Percentiles rank a stretch among this genome's conserved stretches.
Conservation (phyloP, 2,888 invertebrate genomes). For the Aporophyla lueneburgensis region DNA sequence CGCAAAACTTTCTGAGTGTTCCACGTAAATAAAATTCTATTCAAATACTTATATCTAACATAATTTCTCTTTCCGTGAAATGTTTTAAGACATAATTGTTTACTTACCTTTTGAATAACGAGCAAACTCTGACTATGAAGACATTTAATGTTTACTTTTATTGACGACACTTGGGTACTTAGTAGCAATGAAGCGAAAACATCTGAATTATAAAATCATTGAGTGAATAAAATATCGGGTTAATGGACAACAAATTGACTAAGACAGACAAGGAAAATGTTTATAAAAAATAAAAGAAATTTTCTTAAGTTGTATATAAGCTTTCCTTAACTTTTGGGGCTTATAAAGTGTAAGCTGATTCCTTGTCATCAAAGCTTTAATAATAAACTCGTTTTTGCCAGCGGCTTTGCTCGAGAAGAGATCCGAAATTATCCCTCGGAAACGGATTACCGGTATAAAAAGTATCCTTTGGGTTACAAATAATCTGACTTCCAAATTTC, state of each 20-base stretch:
- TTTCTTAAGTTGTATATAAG: background rate
- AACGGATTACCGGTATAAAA: no score
- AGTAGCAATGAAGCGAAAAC: background rate
- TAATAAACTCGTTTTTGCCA: no score
- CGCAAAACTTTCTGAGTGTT: no score
- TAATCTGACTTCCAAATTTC: no score
- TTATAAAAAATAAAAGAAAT: background rate
- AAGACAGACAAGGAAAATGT: background rate
- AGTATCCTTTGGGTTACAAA: no score
- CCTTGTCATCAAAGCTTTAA: background rate
- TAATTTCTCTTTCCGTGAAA: no score
- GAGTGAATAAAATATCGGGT: background rate
- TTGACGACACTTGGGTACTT: background rate
- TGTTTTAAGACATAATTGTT: no score
- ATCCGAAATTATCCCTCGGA: no score
- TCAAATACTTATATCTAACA: no score
- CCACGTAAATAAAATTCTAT: background rate
- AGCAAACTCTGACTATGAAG: background rate
- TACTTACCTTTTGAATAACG: background rate
- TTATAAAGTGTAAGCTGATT: background rate
- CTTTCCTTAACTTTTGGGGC: background rate
- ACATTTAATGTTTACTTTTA: background rate
- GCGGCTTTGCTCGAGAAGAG: no score
- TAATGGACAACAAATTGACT: constrained; percentile 5
- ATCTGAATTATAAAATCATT: background rate